Conservation (phyloP, 1,140 invertebrate genomes). For the Ephestia elutella region DNA sequence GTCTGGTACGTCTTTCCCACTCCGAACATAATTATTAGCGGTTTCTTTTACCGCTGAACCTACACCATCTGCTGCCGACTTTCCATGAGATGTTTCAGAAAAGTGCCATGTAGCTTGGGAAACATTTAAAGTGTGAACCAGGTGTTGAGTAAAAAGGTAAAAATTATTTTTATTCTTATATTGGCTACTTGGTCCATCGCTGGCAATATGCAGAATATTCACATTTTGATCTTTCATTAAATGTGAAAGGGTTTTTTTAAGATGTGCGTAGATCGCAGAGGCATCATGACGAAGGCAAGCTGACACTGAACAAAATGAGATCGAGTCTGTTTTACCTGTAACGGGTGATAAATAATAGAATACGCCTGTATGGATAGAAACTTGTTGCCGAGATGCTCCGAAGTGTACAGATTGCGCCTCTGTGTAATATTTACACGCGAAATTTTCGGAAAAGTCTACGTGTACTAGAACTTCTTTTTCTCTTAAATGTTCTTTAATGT, state of each 20-base stretch:
- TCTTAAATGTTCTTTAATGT: too few species aligned
- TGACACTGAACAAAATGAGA: too few species aligned
- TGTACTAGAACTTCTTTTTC: too few species aligned
- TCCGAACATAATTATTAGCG: background rate
- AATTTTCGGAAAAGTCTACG: too few species aligned
- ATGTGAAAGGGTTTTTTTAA: background rate
- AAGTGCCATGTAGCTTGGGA: background rate
- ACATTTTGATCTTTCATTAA: background rate
- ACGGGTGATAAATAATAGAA: too few species aligned
- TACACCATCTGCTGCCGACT: background rate
- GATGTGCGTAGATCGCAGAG: background rate
- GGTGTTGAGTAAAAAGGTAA: background rate
- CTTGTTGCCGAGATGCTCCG: too few species aligned
- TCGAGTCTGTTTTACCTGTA: too few species aligned
- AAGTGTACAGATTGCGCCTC: too few species aligned
- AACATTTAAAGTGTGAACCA: background rate
- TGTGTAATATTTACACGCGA: too few species aligned
- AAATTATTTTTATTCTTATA: background rate
- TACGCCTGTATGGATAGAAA: too few species aligned
- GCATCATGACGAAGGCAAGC: too few species aligned
- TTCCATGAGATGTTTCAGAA: background rate
- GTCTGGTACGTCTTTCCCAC: background rate
- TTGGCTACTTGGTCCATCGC: background rate
- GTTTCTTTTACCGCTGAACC: background rate
- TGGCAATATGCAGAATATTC: background rate